Evolutionary conservation across 1,140 invertebrate species (phyloP).

Genomic region (Adoxophyes honmai): DNA sequence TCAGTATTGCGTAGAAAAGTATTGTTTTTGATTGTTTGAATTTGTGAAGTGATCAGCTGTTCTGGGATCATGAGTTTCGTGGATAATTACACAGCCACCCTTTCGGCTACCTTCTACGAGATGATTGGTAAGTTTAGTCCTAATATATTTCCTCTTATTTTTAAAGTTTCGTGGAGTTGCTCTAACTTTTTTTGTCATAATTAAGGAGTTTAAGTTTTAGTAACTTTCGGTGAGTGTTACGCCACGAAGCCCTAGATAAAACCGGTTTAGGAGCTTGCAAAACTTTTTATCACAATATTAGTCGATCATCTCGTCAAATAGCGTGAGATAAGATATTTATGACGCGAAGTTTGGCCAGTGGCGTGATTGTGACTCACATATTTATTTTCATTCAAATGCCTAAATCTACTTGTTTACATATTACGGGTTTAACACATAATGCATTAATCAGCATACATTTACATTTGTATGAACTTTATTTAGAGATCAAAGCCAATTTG

Average conservation of each 20-base stretch:
- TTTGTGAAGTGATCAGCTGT: slow-evolving; percentile 10
- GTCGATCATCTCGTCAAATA: too few species aligned
- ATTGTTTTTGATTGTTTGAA: slow-evolving; percentile 21
- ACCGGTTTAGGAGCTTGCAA: not conserved
- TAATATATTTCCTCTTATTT: slow-evolving; percentile 9
- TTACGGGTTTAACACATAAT: too few species aligned
- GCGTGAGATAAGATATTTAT: too few species aligned
- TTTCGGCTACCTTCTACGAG: slow-evolving; percentile 54
- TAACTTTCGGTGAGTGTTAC: not conserved
- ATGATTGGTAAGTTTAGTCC: slow-evolving; percentile 53
- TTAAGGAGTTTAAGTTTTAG: not conserved
- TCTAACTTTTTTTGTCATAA: slow-evolving; percentile 3
- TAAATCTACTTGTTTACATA: too few species aligned
- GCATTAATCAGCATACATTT: too few species aligned
- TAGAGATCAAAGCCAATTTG: too few species aligned
- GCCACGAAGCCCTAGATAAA: not conserved
- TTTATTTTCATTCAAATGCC: too few species aligned
- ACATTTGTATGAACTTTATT: too few species aligned
- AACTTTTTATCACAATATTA: not conserved
- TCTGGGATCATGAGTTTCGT: slow-evolving; percentile 46
- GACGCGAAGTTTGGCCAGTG: too few species aligned
- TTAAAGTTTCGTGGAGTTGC: not conserved
- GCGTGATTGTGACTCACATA: too few species aligned
- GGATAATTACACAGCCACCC: slow-evolving; percentile 53
- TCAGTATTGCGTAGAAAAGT: slow-evolving; percentile 10